Evolutionary conservation across 2,888 invertebrate species (phyloP).

Genomic region (Sicus ferrugineus): DNA sequence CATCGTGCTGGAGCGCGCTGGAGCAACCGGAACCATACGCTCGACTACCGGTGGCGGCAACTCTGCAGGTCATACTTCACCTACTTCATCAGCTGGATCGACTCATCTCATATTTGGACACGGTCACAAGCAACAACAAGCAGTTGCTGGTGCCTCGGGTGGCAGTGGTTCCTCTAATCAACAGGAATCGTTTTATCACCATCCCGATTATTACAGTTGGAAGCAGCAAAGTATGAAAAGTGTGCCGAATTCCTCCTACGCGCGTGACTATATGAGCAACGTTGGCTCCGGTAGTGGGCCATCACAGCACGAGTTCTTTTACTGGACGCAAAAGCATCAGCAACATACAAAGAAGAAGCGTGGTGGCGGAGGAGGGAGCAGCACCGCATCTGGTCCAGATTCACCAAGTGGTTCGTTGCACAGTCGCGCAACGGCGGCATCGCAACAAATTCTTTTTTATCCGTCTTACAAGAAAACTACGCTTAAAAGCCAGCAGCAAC

Average conservation of each 20-base stretch:
- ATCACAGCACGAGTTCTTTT: slow-evolving; percentile 61
- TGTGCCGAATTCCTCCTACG: slow-evolving; percentile 37
- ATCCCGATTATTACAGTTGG: slow-evolving; percentile 59
- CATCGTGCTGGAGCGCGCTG: slow-evolving; percentile 54
- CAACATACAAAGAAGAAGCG: slow-evolving; percentile 58
- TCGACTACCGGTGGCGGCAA: slow-evolving; percentile 49
- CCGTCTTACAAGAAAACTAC: slow-evolving; percentile 61
- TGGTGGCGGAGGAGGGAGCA: slow-evolving; percentile 50
- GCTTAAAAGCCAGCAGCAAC: slow-evolving; percentile 46
- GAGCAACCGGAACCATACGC: slow-evolving; percentile 47
- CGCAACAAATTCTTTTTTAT: slow-evolving; percentile 56
- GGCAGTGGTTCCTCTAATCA: background rate
- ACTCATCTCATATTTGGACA: slow-evolving; percentile 61
- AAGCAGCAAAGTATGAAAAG: slow-evolving; percentile 44
- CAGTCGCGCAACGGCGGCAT: slow-evolving; percentile 57
- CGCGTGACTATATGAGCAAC: slow-evolving; percentile 38
- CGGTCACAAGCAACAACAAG: slow-evolving; percentile 50
- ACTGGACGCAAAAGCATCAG: slow-evolving; percentile 62
- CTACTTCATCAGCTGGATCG: slow-evolving; percentile 62
- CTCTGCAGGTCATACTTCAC: slow-evolving; percentile 60
- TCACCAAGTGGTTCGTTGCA: slow-evolving; percentile 59
- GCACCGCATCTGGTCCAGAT: slow-evolving; percentile 55
- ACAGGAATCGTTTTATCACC: slow-evolving; percentile 54
- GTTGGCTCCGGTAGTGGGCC: slow-evolving; percentile 42
- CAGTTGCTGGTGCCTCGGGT: slow-evolving; percentile 37